Evolutionary conservation across 2,113 vertebrate species (phyloP), one percentile per base, ranked within the genome.

Genomic region (Hypanus sabinus): DNA sequence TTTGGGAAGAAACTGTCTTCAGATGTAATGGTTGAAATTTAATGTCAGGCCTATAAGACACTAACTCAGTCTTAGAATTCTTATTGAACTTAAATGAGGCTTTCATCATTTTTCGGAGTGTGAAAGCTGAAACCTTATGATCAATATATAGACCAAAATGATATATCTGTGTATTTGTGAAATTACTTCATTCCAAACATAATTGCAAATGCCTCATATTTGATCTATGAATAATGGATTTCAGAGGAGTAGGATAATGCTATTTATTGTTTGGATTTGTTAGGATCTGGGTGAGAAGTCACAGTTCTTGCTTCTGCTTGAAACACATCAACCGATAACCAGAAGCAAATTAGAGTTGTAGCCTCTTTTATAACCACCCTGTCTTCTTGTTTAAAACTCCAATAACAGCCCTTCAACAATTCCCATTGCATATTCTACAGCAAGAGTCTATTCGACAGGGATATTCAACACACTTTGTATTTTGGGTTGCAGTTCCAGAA

Each of bases 131-230:
- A 83, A 38, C 9, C 11, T 83, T 57, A 83, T 83, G 8, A 27
- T 83, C 80, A 55, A 24, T 83, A 57, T 83, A 24, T 24, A 4
- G 38, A 83, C 46, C 80, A 83, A 57, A 83, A 83, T 33, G n/a
- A 79, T n/a, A 79, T n/a, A 79, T 79, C 76, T 24, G 80, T 55
- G 3, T 83, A 57, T 83, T 0, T 24, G 9, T 83, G 38, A 83
- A 83, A 55, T 83, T 83, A 83, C 20, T 83, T 55, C 20, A 83
- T 46, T 83, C 80, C 38, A 83, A 83, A 83, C 10, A 83, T 83
- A 9, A 46, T 46, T 55, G 38, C 46, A 83, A 27, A 22, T 38
- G 22, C 38, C 22, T 83, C 20, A 27, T 22, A 55, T 83, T 11
- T 27, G 27, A 60, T 85, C 55, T 57, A 27, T 85, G 81, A 60